Percentiles rank a stretch among this genome's conserved stretches.
Conservation (phyloP, 2,113 vertebrate genomes). For the Acanthisitta chloris region DNA sequence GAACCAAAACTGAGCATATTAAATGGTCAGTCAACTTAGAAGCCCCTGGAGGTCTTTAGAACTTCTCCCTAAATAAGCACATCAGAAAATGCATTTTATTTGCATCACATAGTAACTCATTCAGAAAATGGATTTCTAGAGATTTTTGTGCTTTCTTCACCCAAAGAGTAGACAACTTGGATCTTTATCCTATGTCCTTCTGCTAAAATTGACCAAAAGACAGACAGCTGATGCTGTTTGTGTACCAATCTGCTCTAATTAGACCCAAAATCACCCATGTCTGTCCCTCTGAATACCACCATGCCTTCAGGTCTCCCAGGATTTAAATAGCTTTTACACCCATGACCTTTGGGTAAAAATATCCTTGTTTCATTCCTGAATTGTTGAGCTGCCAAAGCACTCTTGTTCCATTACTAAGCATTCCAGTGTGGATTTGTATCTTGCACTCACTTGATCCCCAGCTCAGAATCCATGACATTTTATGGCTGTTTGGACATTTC, state of each 20-base stretch:
- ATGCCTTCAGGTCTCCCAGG: background rate
- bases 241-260: background rate
- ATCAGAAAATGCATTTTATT: background rate
- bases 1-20: background rate
- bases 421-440: background rate
- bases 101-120: background rate
- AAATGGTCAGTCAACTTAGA: background rate
- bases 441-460: background rate
- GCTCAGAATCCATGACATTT: background rate
- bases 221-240: background rate
- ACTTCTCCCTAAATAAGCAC: background rate
- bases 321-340: background rate
- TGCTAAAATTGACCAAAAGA: background rate
- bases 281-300: background rate
- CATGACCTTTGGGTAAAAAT: background rate
- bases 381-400: background rate
- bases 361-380: background rate
- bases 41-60: background rate
- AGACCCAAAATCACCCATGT: background rate
- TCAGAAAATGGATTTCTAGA: background rate
- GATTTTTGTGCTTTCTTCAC: background rate
- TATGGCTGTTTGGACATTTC: background rate
- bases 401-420: background rate
- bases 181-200: background rate
- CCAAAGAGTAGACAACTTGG: background rate